These are phyloP conservation scores for Liodrosophila aerea DNA, from an alignment of 2,888 invertebrate species.

Conservation along the genomic window DNA sequence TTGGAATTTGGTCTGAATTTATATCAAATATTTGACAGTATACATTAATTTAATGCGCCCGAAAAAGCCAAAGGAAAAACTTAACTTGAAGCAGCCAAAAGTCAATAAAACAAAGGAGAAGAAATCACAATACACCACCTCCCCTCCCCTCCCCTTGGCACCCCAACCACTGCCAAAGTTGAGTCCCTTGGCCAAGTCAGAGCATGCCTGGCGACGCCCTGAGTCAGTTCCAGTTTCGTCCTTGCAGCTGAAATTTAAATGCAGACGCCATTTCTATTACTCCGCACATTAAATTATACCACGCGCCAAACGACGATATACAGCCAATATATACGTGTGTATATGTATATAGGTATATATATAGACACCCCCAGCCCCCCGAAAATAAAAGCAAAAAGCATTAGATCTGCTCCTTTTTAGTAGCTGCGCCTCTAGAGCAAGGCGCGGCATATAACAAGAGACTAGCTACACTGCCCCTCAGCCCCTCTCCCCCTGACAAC, in stretches of 20 bases:
- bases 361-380: conserved; percentile 9
- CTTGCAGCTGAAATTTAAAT: conserved; percentile 70
- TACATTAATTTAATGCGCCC: conserved; percentile 69
- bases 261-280: conserved; percentile 76
- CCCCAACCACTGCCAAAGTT: background rate
- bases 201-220: conserved; percentile 35
- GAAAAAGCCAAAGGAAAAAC: conserved; percentile 17
- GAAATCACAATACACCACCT: background rate
- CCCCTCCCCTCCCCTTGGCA: background rate
- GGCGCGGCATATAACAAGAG: conserved; percentile 40
- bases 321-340: conserved; percentile 48
- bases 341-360: too few relatives aligned
- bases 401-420: conserved; percentile 19
- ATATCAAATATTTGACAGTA: conserved; percentile 60
- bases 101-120: conserved; percentile 28
- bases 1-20: conserved; percentile 1
- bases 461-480: background rate
- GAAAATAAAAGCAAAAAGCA: conserved; percentile 45
- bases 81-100: conserved; percentile 31
- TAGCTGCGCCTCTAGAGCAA: conserved; percentile 54
- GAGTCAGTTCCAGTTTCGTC: conserved; percentile 46
- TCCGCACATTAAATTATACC: conserved; percentile 72
- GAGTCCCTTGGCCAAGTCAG: too few relatives aligned
- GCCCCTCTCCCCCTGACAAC: background rate
- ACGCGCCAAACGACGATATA: conserved; percentile 65